Percentiles rank a stretch among this genome's conserved stretches.
These are phyloP conservation scores for Onychostruthus taczanowskii DNA, from an alignment of 2,113 vertebrate genomes.

Conservation along the genomic window DNA sequence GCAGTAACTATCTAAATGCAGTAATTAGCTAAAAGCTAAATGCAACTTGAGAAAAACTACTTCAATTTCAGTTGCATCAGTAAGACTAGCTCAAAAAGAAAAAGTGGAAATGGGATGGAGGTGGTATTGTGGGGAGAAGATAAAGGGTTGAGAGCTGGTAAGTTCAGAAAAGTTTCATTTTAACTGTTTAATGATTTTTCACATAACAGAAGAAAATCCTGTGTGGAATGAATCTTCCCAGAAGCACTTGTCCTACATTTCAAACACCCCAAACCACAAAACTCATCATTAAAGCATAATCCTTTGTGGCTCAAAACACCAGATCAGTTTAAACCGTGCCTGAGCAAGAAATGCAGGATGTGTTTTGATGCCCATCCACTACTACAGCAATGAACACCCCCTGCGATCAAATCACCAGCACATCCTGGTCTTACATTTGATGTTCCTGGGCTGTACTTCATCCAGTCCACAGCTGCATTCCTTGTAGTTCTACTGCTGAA, in stretches of 20 bases:
- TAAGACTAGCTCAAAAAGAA: neutral
- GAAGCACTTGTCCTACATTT: conserved; percentile 53
- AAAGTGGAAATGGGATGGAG: neutral
- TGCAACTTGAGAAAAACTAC: neutral
- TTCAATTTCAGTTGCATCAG: neutral
- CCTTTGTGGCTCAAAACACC: neutral
- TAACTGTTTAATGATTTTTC: neutral
- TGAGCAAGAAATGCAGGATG: neutral
- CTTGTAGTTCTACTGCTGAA: neutral
- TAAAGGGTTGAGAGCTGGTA: neutral
- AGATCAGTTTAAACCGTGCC: neutral
- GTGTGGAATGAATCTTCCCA: conserved; percentile 28
- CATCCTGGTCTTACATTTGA: neutral
- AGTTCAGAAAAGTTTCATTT: neutral
- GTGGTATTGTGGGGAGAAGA: neutral
- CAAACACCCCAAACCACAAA: conserved; percentile 38
- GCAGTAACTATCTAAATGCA: neutral
- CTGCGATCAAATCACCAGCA: neutral
- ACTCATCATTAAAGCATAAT: conserved; percentile 14
- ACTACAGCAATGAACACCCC: neutral
- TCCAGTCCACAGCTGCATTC: neutral
- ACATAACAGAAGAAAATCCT: neutral
- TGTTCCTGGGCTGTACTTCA: neutral
- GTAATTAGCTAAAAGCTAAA: neutral
- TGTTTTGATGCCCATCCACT: neutral